phyloP scores from a whole-genome alignment of 2,113 vertebrate species.

The Ophthalmolycus amberensis region DNA sequence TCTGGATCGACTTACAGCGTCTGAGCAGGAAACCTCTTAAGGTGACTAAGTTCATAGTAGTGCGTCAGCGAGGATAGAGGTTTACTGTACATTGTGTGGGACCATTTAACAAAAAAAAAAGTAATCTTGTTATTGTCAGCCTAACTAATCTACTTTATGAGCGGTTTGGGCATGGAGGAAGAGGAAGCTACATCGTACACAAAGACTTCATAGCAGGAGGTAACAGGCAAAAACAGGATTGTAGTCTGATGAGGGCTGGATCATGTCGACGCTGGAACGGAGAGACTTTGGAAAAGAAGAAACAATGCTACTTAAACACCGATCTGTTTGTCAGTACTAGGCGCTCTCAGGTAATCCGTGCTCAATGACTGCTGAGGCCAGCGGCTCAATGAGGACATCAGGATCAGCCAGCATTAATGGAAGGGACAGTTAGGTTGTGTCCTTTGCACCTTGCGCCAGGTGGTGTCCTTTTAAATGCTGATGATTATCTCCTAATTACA shows the following conservation, averaged over 20 bases:
- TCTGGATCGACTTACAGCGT: constrained; percentile 10
- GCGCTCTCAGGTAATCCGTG: constrained; percentile 44
- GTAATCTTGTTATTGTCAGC: constrained; percentile 1
- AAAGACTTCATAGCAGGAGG: neutral
- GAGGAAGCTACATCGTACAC: neutral
- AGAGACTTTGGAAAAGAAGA: neutral
- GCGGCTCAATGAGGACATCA: neutral
- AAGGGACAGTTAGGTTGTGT: neutral
- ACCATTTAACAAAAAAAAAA: neutral
- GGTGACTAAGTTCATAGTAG: neutral
- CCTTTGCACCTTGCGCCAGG: constrained; percentile 8
- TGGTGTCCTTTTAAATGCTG: constrained; percentile 59
- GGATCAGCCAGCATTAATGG: constrained; percentile 56
- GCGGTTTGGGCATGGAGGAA: neutral
- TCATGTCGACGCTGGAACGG: neutral
- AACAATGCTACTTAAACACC: constrained; percentile 35
- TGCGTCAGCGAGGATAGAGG: constrained; percentile 23
- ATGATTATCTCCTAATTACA: constrained; percentile 39
- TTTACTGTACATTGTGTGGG: constrained; percentile 15
- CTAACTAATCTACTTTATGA: constrained; percentile 7
- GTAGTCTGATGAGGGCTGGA: neutral
- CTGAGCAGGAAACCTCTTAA: constrained; percentile 47
- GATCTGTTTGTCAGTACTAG: constrained; percentile 29
- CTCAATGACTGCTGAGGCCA: neutral
- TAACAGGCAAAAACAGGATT: neutral